Evolutionary conservation across 1,140 invertebrate genomes (phyloP).

Genomic region (Drosophila auraria): DNA sequence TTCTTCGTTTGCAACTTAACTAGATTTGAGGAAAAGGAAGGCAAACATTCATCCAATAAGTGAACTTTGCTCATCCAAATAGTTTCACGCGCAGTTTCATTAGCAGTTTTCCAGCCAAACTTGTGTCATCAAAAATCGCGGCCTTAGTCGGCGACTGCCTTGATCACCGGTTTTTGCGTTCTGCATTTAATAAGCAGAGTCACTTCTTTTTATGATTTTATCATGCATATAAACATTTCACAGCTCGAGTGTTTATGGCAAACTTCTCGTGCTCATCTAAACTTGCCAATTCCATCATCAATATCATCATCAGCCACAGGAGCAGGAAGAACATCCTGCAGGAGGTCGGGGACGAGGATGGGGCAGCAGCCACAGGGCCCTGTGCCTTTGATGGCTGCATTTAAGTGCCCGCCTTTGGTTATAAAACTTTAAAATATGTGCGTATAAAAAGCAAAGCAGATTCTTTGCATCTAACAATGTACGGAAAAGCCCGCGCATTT

Average conservation of each 20-base stretch:
- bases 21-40: conserved; percentile 5
- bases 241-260: conserved; percentile 73
- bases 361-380: conserved; percentile 16
- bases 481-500: conserved; percentile 33
- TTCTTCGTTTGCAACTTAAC: conserved; percentile 1
- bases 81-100: conserved; percentile 42
- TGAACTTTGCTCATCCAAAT: conserved; percentile 46
- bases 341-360: not conserved
- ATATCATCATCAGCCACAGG: conserved; percentile 54
- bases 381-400: conserved; percentile 52
- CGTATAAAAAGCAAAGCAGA: conserved; percentile 47
- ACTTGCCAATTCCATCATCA: conserved; percentile 73
- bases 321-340: conserved; percentile 17
- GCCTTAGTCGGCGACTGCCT: conserved; percentile 16
- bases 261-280: conserved; percentile 45
- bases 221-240: conserved; percentile 67
- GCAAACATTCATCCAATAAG: conserved; percentile 27
- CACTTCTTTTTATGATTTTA: conserved; percentile 57
- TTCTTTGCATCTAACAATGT: conserved; percentile 76
- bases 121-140: conserved; percentile 35
- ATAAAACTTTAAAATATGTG: conserved; percentile 62
- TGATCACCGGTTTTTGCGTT: conserved; percentile 47
- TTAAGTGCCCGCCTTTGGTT: conserved; percentile 45
- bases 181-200: conserved; percentile 49
- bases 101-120: conserved; percentile 27